Evolutionary conservation across 2,797 vertebrate species (phyloP), one percentile per base, ranked within the genome.

Genomic region (Simalia tracyae): DNA sequence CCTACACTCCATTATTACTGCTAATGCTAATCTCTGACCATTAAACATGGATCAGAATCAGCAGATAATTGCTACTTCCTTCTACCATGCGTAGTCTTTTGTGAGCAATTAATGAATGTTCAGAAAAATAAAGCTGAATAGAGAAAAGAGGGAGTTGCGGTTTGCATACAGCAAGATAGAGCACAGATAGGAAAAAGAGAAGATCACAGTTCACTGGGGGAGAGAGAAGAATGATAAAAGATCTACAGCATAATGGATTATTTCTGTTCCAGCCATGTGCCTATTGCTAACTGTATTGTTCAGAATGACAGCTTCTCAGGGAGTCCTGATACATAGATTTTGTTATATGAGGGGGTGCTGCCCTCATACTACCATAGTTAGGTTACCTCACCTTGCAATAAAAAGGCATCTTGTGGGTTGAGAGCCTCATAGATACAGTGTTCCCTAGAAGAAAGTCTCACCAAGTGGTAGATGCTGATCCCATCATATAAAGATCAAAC

Each of bases 21-120:
- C 95, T 96, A 97, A 97, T 96, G 95, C 89, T 97, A 96, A 97
- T 97, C 95, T 46, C 91, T 96, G 90, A 95, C 96, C 93, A 88
- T 93, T 94, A 95, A 97, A 96, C 95, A 95, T 17, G 87, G 96
- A 95, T 97, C 96, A 97, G 95, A 97, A 95, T 94, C 93, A 94
- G 95, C 95, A 97, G 95, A 97, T 97, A 97, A 97, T 95, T 97
- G 96, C 93, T 97, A 95, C 93, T 97, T 95, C 89, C 57, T 93
- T 97, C 94, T 88, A 91, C 92, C 96, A 97, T 95, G 92, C 96
- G 94, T 92, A 84, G 95, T 95, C 95, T 97, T 97, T 97, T 97
- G 96, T 97, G 97, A 97, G 94, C 92, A 96, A 92, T 95, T 97
- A 97, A 97, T 97, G 96, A 97, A 94, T 96, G 93, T 96, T 96